Evolutionary conservation across 2,888 invertebrate species (phyloP), one percentile per base, ranked within the genome.

Genomic region (Scaptomyza flava): DNA sequence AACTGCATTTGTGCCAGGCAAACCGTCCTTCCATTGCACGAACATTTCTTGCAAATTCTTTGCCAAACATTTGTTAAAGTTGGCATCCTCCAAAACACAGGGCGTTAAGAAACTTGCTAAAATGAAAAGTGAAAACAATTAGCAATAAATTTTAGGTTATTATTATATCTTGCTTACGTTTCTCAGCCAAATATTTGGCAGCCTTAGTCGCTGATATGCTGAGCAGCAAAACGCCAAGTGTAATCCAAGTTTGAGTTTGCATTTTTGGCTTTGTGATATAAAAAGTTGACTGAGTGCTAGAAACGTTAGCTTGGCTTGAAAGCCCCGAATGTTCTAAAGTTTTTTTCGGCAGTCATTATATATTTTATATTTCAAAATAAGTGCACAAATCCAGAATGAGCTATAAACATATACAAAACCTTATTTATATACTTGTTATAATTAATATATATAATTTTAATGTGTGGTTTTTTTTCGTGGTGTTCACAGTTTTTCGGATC

Each of bases 1-100:
- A 0, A 89, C 45, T 0, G 54, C 52, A 12, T 69, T 84, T 9
- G 78, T 61, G 9, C 89, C 88, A 2, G 88, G 88, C 12, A 89
- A 30, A 4, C 88, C 85, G 34, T 82, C 67, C 53, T 72, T 82
- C 82, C 80, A 87, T n/a, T 77, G 51, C 2, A 46, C 52, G 31
- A 85, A 73, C 9, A 87, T 38, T 0, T 36, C n/a, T 47, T 87
- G 70, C 6, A 85, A 14, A 27, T 85, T 79, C 3, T 0, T 41
- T 0, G 57, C 60, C 14, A 87, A 57, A 14, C 85, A 85, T 5
- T 50, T 61, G 12, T 61, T 72, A 1, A 75, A 59, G 6, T 41
- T 54, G 1, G 68, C 1, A 69, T 80, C 79, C 14, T 48, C 51
- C 33, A 70, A 6, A 3, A 23, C n/a, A 30, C 85, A 85, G 6